phyloP scores from a whole-genome alignment of 2,797 vertebrate genomes.

The Karalla daura region DNA sequence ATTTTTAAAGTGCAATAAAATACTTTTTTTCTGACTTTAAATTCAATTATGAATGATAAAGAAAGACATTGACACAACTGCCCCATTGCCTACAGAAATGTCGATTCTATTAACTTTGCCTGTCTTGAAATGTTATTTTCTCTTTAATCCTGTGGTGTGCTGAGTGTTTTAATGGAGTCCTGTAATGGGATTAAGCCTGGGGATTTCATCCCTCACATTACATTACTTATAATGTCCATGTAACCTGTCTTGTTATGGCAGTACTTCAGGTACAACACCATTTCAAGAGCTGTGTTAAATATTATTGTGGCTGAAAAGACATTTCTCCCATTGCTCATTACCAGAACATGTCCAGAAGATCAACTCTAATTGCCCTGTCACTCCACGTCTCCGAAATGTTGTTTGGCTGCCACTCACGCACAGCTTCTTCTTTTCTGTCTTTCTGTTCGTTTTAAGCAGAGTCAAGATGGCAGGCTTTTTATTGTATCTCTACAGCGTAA shows the following conservation, averaged over 20 bases:
- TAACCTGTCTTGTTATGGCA: not conserved
- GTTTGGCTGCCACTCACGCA: conserved; percentile 67
- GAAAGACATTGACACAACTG: too few species aligned
- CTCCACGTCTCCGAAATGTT: conserved; percentile 39
- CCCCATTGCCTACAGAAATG: too few species aligned
- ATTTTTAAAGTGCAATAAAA: too few species aligned
- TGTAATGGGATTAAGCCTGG: too few species aligned
- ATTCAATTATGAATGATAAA: too few species aligned
- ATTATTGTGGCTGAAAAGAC: not conserved
- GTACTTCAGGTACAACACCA: not conserved
- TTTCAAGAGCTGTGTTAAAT: not conserved
- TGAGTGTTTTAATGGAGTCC: too few species aligned
- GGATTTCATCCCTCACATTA: too few species aligned
- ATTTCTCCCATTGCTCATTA: not conserved
- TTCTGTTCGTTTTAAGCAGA: conserved; percentile 53
- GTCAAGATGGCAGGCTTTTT: conserved; percentile 65
- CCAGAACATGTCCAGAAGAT: conserved; percentile 35
- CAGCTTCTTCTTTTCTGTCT: conserved; percentile 38
- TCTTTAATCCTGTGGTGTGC: too few species aligned
- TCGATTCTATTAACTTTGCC: too few species aligned
- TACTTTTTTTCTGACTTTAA: too few species aligned
- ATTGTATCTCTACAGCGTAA: conserved; percentile 63
- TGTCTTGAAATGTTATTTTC: too few species aligned
- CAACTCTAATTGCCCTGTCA: conserved; percentile 52
- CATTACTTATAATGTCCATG: not conserved